Percentiles rank a stretch among this genome's conserved stretches.
phyloP scores from a whole-genome alignment of 2,113 vertebrate genomes.

The Pomatostomus ruficeps region DNA sequence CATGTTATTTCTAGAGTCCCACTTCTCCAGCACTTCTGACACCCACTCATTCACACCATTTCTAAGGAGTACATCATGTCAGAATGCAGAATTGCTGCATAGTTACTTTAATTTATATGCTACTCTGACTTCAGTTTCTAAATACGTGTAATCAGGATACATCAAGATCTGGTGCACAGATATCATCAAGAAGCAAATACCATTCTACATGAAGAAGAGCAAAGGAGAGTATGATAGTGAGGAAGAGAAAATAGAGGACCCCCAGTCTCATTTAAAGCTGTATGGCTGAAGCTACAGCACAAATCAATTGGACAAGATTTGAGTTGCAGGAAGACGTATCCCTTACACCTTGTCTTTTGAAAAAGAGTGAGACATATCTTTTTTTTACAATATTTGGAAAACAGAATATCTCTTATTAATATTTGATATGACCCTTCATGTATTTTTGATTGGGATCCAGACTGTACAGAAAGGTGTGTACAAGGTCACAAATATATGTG shows the following conservation, averaged over 20 bases:
- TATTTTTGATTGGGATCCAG: neutral
- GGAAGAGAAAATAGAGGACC: neutral
- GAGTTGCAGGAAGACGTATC: neutral
- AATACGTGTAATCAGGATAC: neutral
- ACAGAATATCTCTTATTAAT: neutral
- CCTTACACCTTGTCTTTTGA: neutral
- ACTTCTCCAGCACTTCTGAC: conserved; percentile 25
- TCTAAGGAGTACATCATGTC: conserved; percentile 1
- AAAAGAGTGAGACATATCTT: neutral
- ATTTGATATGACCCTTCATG: neutral
- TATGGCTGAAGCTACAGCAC: neutral
- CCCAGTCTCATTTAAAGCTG: neutral
- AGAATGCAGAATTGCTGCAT: neutral
- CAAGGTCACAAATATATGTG: neutral
- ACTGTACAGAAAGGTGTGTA: neutral
- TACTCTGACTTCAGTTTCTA: neutral
- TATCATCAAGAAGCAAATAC: neutral
- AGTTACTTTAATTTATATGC: conserved; percentile 5
- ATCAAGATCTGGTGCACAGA: neutral
- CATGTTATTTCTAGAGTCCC: conserved; percentile 39
- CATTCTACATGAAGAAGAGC: neutral
- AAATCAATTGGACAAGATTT: neutral
- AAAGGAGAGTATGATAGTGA: neutral
- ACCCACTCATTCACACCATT: conserved; percentile 33
- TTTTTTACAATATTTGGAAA: neutral